A percentile compares a stretch with the other conserved stretches of the same genome.
These are phyloP conservation scores for Beaufortia kweichowensis DNA, from an alignment of 2,113 vertebrate genomes.

Conservation along the genomic window DNA sequence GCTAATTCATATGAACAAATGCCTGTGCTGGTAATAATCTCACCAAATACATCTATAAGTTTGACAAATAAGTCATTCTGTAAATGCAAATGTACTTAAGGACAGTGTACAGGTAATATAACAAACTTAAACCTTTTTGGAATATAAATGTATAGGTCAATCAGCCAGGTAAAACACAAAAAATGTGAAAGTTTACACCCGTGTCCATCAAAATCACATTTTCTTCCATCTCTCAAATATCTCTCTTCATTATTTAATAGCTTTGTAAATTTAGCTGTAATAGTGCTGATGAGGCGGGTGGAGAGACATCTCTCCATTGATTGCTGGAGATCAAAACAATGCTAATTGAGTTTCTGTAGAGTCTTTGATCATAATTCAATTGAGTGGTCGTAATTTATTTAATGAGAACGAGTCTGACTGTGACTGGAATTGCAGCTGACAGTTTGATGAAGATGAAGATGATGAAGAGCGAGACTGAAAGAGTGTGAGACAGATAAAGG, in stretches of 20 bases:
- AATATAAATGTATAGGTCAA: neutral
- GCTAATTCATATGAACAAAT: too few relatives aligned
- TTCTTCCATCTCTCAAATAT: conserved; percentile 71
- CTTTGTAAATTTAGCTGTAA: conserved; percentile 54
- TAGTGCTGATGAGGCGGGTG: conserved; percentile 54
- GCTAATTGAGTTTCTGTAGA: conserved; percentile 56
- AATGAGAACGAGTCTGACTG: conserved; percentile 45
- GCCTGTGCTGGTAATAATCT: too few relatives aligned
- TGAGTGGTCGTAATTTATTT: conserved; percentile 59
- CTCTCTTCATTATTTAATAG: conserved; percentile 61
- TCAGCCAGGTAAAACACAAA: neutral
- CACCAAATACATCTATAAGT: neutral
- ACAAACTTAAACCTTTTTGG: neutral
- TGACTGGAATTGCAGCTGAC: conserved; percentile 48
- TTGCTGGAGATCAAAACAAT: conserved; percentile 59
- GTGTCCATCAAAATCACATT: neutral
- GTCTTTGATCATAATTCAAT: conserved; percentile 61
- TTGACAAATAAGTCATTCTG: too few relatives aligned
- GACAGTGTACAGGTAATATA: neutral
- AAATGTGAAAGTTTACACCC: neutral
- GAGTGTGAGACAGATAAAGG: conserved; percentile 14
- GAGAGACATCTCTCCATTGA: conserved; percentile 57
- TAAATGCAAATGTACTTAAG: neutral
- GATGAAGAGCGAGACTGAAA: conserved; percentile 10
- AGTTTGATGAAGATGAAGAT: conserved; percentile 46